A percentile compares a stretch with the other conserved stretches of the same genome.
These are phyloP conservation scores for Punctoribates punctum DNA, from an alignment of 2,888 invertebrate species.

Conservation along the genomic window DNA sequence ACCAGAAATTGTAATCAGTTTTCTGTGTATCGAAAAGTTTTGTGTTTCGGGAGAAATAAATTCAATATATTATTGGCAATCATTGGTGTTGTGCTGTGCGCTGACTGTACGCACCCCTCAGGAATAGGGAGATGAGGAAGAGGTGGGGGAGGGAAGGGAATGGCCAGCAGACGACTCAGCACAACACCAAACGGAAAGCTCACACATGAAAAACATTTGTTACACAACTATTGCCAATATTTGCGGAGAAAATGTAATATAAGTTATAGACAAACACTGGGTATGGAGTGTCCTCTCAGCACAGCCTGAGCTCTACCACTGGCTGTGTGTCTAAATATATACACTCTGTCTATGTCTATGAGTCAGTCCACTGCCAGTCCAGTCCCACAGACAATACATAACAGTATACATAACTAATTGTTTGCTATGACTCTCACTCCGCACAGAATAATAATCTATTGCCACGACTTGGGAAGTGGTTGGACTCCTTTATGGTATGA, in stretches of 20 bases:
- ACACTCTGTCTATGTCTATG: no score
- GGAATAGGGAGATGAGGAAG: not conserved
- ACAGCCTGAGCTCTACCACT: no score
- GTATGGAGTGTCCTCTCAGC: not conserved
- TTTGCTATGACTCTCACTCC: no score
- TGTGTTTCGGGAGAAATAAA: not conserved
- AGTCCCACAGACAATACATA: no score
- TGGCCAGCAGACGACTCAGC: not conserved
- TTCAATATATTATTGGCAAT: conserved; percentile 6
- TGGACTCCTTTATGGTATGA: no score
- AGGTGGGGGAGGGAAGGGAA: not conserved
- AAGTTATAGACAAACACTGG: not conserved
- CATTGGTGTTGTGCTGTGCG: not conserved
- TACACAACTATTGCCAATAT: not conserved
- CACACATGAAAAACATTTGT: conserved; percentile 18
- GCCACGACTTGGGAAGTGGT: no score
- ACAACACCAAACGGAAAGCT: not conserved
- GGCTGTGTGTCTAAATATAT: no score
- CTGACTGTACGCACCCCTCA: not conserved
- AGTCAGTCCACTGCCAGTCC: no score
- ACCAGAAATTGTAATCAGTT: no score
- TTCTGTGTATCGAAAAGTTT: no score
- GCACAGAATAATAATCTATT: no score
- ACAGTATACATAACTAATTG: no score
- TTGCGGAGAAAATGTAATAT: not conserved